phyloP scores from a whole-genome alignment of 2,888 invertebrate genomes.

The Andrena hattorfiana region DNA sequence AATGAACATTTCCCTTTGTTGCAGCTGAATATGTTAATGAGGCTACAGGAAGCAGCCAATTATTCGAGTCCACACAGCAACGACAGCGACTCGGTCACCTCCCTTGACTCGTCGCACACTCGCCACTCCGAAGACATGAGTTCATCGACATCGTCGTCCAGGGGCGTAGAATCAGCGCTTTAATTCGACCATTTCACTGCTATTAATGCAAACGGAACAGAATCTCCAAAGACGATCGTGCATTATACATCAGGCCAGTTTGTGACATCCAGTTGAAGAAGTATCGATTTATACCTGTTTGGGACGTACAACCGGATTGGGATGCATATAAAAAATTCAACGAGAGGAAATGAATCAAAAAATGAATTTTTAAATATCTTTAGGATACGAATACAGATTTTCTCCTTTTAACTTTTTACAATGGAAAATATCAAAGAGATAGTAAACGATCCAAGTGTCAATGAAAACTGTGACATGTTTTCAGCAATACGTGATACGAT shows the following conservation, averaged over 20 bases:
- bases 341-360: conserved; percentile 48
- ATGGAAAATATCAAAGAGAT: conserved; percentile 24
- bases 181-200: conserved; percentile 61
- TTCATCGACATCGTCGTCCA: conserved; percentile 79
- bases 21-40: conserved; percentile 97
- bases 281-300: conserved; percentile 28
- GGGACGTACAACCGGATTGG: conserved; percentile 21
- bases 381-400: conserved; percentile 33
- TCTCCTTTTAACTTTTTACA: conserved; percentile 50
- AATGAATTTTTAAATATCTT: conserved; percentile 47
- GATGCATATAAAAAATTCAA: conserved; percentile 26
- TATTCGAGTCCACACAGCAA: conserved; percentile 96
- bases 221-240: conserved; percentile 28
- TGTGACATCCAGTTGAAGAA: conserved; percentile 36
- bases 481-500: conserved; percentile 40
- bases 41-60: conserved; percentile 97
- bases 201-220: conserved; percentile 20
- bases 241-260: conserved; percentile 53
- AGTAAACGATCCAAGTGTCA: conserved; percentile 19
- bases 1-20: conserved; percentile 74
- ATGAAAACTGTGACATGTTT: conserved; percentile 20
- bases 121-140: conserved; percentile 82
- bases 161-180: conserved; percentile 82
- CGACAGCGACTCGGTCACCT: conserved; percentile 94
- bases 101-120: conserved; percentile 88